Conservation (phyloP, 2,797 vertebrate species). For the Calcarius lapponicus region DNA sequence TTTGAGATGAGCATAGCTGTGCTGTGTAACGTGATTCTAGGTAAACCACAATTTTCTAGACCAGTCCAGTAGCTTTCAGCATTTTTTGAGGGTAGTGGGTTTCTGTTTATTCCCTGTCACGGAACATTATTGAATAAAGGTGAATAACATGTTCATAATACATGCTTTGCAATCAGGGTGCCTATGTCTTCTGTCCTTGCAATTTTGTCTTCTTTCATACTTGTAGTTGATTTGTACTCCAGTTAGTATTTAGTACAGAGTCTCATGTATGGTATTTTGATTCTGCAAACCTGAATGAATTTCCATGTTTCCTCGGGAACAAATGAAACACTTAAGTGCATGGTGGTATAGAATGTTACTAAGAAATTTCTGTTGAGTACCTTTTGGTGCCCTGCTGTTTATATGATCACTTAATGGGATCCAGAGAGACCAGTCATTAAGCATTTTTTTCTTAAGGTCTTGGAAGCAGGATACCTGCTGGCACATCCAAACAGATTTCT, state of each 20-base stretch:
- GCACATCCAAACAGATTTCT: not conserved
- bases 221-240: not conserved
- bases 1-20: not conserved
- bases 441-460: not conserved
- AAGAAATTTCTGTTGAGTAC: not conserved
- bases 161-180: not conserved
- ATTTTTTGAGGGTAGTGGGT: not conserved
- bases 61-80: not conserved
- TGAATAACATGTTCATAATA: not conserved
- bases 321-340: not conserved
- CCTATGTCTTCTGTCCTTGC: not conserved
- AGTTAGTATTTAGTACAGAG: not conserved
- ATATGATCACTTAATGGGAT: slow-evolving; percentile 21
- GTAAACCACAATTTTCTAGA: not conserved
- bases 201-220: not conserved
- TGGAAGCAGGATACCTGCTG: not conserved
- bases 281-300: not conserved
- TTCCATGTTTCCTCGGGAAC: not conserved
- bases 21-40: not conserved
- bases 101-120: not conserved
- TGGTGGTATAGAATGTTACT: not conserved
- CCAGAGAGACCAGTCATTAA: not conserved
- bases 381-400: slow-evolving; percentile 24
- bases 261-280: not conserved
- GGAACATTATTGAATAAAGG: not conserved